These are phyloP conservation scores for Parotia lawesii DNA, from an alignment of 2,113 vertebrate genomes.

Conservation along the genomic window DNA sequence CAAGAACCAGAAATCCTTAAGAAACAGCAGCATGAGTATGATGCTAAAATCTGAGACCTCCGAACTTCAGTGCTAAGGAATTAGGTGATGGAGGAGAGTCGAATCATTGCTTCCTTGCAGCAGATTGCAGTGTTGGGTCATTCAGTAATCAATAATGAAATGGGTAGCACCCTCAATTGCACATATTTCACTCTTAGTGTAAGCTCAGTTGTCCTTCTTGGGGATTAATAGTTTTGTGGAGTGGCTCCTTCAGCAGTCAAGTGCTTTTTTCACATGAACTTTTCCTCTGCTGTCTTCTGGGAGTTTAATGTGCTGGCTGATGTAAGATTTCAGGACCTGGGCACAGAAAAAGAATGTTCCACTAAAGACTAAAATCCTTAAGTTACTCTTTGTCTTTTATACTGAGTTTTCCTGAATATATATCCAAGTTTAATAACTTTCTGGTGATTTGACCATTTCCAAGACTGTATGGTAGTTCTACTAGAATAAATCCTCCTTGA, in stretches of 20 bases:
- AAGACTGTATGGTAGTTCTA: neutral
- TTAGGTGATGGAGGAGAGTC: neutral
- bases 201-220: slow-evolving; percentile 29
- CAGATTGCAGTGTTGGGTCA: slow-evolving; percentile 57
- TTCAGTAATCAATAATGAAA: slow-evolving; percentile 77
- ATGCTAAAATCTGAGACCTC: neutral
- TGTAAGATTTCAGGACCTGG: slow-evolving; percentile 42
- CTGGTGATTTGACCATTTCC: slow-evolving; percentile 65
- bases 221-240: slow-evolving; percentile 55
- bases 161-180: slow-evolving; percentile 26
- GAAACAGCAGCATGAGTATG: neutral
- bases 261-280: slow-evolving; percentile 44
- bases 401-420: slow-evolving; percentile 73
- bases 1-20: neutral
- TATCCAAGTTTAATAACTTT: slow-evolving; percentile 66
- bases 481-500: neutral
- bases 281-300: slow-evolving; percentile 55
- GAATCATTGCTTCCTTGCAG: slow-evolving; percentile 66
- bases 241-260: slow-evolving; percentile 42
- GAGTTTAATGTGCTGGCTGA: slow-evolving; percentile 36
- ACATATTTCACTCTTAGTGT: slow-evolving; percentile 56
- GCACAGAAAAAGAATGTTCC: slow-evolving; percentile 72
- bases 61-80: neutral
- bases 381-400: slow-evolving; percentile 78
- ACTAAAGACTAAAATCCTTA: slow-evolving; percentile 69